Percentiles rank a stretch among this genome's conserved stretches.
phyloP scores from a whole-genome alignment of 2,113 vertebrate genomes.

The Ochotona curzoniae region DNA sequence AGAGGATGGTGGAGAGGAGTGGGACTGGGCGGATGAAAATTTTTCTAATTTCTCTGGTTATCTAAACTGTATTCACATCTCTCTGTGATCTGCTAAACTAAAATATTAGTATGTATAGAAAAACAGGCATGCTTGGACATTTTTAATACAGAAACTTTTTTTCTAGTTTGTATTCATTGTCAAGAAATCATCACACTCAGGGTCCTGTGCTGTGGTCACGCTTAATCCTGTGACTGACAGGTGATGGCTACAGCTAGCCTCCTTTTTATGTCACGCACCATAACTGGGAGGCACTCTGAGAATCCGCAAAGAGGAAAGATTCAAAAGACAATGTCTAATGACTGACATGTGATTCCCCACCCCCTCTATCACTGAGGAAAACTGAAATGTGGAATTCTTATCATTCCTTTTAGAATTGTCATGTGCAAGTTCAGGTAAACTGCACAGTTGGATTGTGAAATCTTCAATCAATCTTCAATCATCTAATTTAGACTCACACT shows the following conservation, averaged over 20 bases:
- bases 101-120: neutral
- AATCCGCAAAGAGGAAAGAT: neutral
- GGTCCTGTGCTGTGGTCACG: too few relatives aligned
- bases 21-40: neutral
- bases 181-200: too few relatives aligned
- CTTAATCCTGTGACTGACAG: neutral
- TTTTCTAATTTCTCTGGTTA: neutral
- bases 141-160: neutral
- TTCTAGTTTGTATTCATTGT: neutral
- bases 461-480: neutral
- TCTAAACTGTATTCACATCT: neutral
- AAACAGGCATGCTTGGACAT: neutral
- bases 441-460: neutral
- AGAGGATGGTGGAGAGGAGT: too few relatives aligned
- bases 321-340: neutral
- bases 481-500: neutral
- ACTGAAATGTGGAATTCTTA: neutral
- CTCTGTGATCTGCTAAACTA: neutral
- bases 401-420: neutral
- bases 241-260: neutral
- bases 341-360: neutral
- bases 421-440: neutral
- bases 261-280: rapidly evolving
- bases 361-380: neutral
- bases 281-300: rapidly evolving